A percentile compares a stretch with the other conserved stretches of the same genome.
These are phyloP conservation scores for Heliopora coerulea DNA, from an alignment of 92 coral and sea anemone genomes.

Conservation along the genomic window DNA sequence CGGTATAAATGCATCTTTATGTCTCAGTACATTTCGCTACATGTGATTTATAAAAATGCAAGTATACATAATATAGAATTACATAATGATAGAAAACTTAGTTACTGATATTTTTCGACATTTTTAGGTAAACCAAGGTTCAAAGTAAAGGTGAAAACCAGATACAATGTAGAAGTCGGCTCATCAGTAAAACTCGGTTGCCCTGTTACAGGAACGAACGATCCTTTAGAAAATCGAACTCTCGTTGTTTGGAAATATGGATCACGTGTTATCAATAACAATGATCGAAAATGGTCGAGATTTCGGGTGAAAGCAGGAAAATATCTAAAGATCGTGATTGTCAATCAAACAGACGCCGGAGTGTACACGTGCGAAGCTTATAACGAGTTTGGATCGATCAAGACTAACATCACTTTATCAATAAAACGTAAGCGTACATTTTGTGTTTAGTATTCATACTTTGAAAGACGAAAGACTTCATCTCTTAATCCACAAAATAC, in stretches of 20 bases:
- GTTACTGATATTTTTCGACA: background rate
- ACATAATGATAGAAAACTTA: background rate
- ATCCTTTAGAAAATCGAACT: constrained; percentile 63
- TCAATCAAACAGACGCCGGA: constrained; percentile 62
- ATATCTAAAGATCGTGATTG: constrained; percentile 62
- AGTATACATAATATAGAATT: no score
- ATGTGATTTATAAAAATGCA: no score
- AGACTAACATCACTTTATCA: constrained; percentile 46
- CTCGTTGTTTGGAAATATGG: constrained; percentile 67
- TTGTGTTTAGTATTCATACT: no score
- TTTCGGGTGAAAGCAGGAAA: constrained; percentile 50
- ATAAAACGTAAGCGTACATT: constrained; percentile 60
- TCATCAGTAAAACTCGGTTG: constrained; percentile 66
- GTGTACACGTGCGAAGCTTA: constrained; percentile 59
- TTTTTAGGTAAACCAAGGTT: constrained; percentile 54
- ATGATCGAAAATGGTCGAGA: constrained; percentile 22
- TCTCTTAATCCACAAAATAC: no score
- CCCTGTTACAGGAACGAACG: constrained; percentile 64
- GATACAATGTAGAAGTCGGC: constrained; percentile 64
- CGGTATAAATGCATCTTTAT: no score
- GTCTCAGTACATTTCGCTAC: no score
- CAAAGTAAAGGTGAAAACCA: constrained; percentile 41
- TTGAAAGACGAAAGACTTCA: no score
- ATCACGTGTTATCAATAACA: background rate
- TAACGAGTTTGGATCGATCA: constrained; percentile 54